Percentiles rank a stretch among this genome's conserved stretches.
Evolutionary conservation across 2,113 vertebrate genomes (phyloP).

Genomic region (Chroicocephalus ridibundus): DNA sequence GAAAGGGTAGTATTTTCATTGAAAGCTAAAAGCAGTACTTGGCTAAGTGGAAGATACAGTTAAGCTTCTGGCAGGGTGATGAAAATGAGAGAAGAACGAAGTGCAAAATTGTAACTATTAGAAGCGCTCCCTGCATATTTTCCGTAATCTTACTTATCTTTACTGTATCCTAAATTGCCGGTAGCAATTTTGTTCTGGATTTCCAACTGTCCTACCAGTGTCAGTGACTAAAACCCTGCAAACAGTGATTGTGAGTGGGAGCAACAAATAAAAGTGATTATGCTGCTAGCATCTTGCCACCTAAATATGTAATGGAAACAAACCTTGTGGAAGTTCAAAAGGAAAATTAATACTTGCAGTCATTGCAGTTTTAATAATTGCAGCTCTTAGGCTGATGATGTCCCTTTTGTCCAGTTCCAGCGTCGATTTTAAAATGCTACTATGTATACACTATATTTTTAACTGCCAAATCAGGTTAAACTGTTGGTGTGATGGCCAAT

Average conservation of each 20-base stretch:
- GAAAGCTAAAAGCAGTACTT: not conserved
- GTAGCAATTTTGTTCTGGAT: not conserved
- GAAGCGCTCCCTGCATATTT: not conserved
- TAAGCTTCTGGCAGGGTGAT: not conserved
- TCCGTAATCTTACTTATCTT: not conserved
- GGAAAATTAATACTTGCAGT: not conserved
- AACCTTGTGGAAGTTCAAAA: not conserved
- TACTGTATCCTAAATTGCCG: not conserved
- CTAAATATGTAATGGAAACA: not conserved
- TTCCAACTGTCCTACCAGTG: not conserved
- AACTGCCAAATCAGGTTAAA: not conserved
- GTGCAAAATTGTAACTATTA: not conserved
- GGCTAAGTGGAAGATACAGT: not conserved
- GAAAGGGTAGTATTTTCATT: fast-evolving
- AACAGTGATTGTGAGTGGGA: not conserved
- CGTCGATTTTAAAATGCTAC: not conserved
- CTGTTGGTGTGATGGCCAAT: not conserved
- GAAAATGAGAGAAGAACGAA: not conserved
- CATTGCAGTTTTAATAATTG: not conserved
- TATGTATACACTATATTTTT: not conserved
- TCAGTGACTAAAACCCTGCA: not conserved
- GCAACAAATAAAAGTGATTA: not conserved
- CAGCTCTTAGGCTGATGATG: not conserved
- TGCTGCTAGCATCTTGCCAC: not conserved
- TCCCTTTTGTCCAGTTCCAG: not conserved